Evolutionary conservation across 1,140 invertebrate species (phyloP).

Genomic region (Euwallacea similis): DNA sequence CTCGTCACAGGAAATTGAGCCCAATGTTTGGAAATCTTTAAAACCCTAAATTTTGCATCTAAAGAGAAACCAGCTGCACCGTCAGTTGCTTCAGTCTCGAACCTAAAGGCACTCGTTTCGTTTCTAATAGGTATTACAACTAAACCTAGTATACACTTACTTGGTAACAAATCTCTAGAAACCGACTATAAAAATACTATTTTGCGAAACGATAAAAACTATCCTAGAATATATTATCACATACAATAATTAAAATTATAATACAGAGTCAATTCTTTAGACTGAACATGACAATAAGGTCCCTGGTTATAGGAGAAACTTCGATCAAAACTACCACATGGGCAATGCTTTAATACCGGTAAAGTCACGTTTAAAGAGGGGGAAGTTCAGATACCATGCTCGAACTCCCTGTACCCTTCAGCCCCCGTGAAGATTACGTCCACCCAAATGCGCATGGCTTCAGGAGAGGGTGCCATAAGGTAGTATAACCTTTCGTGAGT

Average conservation of each 20-base stretch:
- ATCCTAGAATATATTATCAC: not conserved
- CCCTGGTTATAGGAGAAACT: no score
- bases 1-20: no score
- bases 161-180: not conserved
- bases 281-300: no score
- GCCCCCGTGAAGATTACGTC: slow-evolving; percentile 92
- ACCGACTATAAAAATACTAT: not conserved
- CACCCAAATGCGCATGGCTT: slow-evolving; percentile 96
- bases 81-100: slow-evolving; percentile 1
- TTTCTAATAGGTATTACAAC: not conserved
- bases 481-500: slow-evolving; percentile 87
- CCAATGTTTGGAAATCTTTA: not conserved
- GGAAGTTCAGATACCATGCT: slow-evolving; percentile 55
- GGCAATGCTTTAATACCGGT: no score
- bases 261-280: not conserved
- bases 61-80: not conserved
- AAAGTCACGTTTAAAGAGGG: not conserved
- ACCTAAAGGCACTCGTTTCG: slow-evolving; percentile 5
- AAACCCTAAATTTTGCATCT: not conserved
- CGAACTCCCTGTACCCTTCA: slow-evolving; percentile 79
- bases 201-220: not conserved
- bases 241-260: slow-evolving; percentile 5
- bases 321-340: no score
- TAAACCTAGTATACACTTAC: not conserved
- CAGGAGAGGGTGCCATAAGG: slow-evolving; percentile 89